phyloP scores from a whole-genome alignment of 2,797 vertebrate genomes.

The Ctenopoma kingsleyae region DNA sequence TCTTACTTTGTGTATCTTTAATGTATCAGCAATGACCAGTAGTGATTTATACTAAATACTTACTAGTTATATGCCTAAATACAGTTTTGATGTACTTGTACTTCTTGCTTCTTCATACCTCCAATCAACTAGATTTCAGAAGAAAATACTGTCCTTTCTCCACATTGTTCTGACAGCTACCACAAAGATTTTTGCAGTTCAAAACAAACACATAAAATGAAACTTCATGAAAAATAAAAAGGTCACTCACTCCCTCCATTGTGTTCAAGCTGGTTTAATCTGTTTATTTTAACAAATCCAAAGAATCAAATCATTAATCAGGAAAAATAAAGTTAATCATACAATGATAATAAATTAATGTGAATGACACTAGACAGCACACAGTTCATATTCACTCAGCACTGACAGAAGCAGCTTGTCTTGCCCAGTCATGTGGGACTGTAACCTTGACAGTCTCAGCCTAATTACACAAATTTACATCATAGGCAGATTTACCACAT shows the following conservation, averaged over 20 bases:
- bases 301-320: slow-evolving; percentile 39
- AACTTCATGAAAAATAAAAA: not conserved
- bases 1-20: too few relatives aligned
- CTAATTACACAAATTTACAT: slow-evolving; percentile 9
- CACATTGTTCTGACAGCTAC: too few relatives aligned
- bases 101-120: too few relatives aligned
- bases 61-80: too few relatives aligned
- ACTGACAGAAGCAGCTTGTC: slow-evolving; percentile 35
- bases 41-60: too few relatives aligned
- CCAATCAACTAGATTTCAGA: too few relatives aligned
- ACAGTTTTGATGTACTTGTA: too few relatives aligned
- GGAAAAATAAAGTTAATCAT: slow-evolving; percentile 25
- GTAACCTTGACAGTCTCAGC: not conserved
- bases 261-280: slow-evolving; percentile 31
- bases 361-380: slow-evolving; percentile 40
- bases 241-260: not conserved
- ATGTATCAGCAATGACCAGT: too few relatives aligned
- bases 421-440: slow-evolving; percentile 7
- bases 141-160: too few relatives aligned
- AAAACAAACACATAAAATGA: not conserved
- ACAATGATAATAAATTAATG: slow-evolving; percentile 62
- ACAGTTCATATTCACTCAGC: slow-evolving; percentile 50
- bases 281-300: slow-evolving; percentile 70
- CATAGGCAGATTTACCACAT: not conserved
- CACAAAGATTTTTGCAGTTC: too few relatives aligned